Conservation (phyloP, 2,797 vertebrate species). For the Gymnothorax reevesii region DNA sequence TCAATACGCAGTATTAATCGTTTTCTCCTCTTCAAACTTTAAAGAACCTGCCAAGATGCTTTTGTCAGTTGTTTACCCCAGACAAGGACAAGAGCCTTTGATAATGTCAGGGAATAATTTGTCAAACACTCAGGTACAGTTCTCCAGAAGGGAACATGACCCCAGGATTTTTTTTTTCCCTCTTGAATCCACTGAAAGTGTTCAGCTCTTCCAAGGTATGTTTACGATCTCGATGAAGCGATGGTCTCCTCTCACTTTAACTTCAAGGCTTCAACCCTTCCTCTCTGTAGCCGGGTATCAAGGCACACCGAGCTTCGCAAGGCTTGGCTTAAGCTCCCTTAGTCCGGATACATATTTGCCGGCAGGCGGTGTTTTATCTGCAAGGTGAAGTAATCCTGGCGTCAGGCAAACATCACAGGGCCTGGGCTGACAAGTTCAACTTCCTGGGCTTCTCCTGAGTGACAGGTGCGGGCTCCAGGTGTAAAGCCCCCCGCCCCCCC, state of each 20-base stretch:
- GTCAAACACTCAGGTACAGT: conserved; percentile 12
- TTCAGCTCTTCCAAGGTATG: conserved; percentile 23
- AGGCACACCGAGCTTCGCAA: neutral
- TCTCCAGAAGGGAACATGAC: neutral
- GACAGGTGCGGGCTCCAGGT: conserved; percentile 29
- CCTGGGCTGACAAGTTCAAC: conserved; percentile 46
- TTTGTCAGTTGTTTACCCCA: neutral
- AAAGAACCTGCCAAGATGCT: neutral
- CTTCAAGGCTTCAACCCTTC: conserved; percentile 37
- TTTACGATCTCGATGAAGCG: conserved; percentile 41
- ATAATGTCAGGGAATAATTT: conserved; percentile 28
- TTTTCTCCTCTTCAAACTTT: neutral
- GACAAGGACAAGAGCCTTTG: neutral
- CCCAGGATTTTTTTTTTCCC: conserved; percentile 9
- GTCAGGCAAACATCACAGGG: conserved; percentile 43
- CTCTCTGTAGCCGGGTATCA: conserved; percentile 43
- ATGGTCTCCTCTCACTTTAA: conserved; percentile 6
- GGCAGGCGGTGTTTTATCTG: conserved; percentile 44
- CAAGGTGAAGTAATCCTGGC: conserved; percentile 49
- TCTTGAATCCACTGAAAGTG: conserved; percentile 16
- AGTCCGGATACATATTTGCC: conserved; percentile 51
- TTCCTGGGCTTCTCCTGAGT: conserved; percentile 38
- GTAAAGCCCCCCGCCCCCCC: neutral
- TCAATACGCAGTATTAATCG: conserved; percentile 4
- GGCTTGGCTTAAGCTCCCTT: conserved; percentile 46